Conservation (phyloP, 1,140 invertebrate genomes). For the Leptinotarsa texana region DNA sequence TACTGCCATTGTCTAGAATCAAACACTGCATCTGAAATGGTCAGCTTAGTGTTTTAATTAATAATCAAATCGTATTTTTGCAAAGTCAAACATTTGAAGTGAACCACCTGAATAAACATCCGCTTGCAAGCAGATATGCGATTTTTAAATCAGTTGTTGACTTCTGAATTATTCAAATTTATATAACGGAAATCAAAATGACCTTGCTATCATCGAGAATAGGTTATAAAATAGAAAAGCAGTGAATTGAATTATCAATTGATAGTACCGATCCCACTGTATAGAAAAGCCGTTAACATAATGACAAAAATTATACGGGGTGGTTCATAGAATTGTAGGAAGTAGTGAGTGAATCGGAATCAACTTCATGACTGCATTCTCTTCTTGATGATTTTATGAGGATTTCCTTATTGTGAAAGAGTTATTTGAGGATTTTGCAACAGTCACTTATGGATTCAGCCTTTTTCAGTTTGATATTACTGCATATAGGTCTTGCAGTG, state of each 20-base stretch:
- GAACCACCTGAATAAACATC: conserved; percentile 5
- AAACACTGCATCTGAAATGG: no score
- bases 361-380: neutral
- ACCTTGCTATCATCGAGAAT: neutral
- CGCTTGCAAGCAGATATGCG: neutral
- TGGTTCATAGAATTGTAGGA: neutral
- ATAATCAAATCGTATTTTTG: neutral
- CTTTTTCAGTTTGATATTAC: no score
- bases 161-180: neutral
- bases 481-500: no score
- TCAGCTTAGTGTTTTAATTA: no score
- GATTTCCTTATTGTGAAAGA: neutral
- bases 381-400: neutral
- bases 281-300: no score
- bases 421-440: neutral
- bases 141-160: neutral
- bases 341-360: neutral
- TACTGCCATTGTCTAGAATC: no score
- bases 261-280: neutral
- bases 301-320: neutral
- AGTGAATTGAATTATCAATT: neutral
- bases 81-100: neutral
- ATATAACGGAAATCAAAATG: neutral
- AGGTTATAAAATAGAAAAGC: neutral
- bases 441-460: no score